Evolutionary conservation across 2,797 vertebrate genomes (phyloP), one percentile per base, ranked within the genome.

Genomic region (Enteromius treurensis): DNA sequence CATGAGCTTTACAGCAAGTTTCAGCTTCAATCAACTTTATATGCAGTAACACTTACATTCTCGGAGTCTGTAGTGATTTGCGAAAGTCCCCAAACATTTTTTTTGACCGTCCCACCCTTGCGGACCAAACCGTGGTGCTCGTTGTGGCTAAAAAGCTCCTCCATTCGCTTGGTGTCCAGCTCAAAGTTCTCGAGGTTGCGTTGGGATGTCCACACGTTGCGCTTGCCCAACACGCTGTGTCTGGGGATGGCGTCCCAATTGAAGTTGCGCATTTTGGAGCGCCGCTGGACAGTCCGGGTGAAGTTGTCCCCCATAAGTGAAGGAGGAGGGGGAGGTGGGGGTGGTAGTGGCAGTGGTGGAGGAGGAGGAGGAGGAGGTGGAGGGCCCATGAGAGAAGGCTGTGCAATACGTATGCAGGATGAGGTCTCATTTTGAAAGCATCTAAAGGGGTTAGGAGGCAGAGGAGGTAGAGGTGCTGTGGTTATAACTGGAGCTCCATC

Each of bases 171-270:
- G 0, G 94, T 91, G 78, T 97, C 94, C 87, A 96, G 91, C 26
- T 92, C 89, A 45, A 95, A 88, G 60, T 94, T 87, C 69, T 93
- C 91, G 55, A 92, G 89, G 1, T 85, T 77, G 13, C 89, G 89
- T 45, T 91, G 89, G 1, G 92, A 90, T 0, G 95, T 96, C 95
- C 94, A 95, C 29, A 96, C 92, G 0, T 96, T 96, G 11, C 88
- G 9, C 64, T 93, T 95, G 1, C 95, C 94, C 82, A 95, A 67
- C 11, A 95, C 94, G 0, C 91, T 91, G 75, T 95, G 94, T 58
- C 86, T 92, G n/a, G 95, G 95, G 65, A 96, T 91, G 15, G 95
- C 90, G 58, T 95, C 95, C 96, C 95, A 96, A 91, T 96, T 96
- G 37, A 96, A 92, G 88, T 92, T 95, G 37, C 96, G 95, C 93